Base-by-base conservation (phyloP, 1,140 invertebrate species). In the Trichogramma pretiosum region DNA sequence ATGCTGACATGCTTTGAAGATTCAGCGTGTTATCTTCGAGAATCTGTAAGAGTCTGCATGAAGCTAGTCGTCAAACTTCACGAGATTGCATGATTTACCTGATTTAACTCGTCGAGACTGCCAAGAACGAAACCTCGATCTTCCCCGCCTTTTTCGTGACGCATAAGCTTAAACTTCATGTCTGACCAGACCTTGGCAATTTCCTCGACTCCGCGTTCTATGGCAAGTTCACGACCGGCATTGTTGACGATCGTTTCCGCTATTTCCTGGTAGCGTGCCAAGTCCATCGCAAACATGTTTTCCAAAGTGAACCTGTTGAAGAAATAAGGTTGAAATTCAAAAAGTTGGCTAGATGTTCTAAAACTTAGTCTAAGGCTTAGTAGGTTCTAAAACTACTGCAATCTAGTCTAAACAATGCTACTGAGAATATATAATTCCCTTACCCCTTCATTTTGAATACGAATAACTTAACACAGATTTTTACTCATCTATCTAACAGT, bases 281-380 rank as follows among this genome's bases (percentile, higher is more conserved):
- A 63, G 59, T 94, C 83, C 89, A 95, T 93, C 1, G 81, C 76
- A 69, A 95, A 95, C 78, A 95, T 85, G 58, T 92, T 90, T 48
- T 87, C 83, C 44, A 94, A 68, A 0, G 89, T 94, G 58, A 93
- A 93, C 45, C 70, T 72, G n/a, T n/a, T n/a, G n/a, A n/a, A n/a
- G n/a, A n/a, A n/a, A n/a, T n/a, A n/a, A n/a, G n/a, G n/a, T n/a
- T n/a, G n/a, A n/a, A n/a, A n/a, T n/a, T n/a, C n/a, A n/a, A n/a
- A n/a, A n/a, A n/a, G n/a, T n/a, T n/a, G n/a, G n/a, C n/a, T n/a
- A n/a, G n/a, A n/a, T n/a, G n/a, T n/a, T n/a, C n/a, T n/a, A n/a
- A n/a, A n/a, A n/a, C n/a, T n/a, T n/a, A n/a, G n/a, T n/a, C n/a
- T n/a, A n/a, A n/a, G n/a, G n/a, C n/a, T n/a, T n/a, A n/a, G n/a